phyloP scores from a whole-genome alignment of 2,797 vertebrate genomes.

The Gouania willdenowi region DNA sequence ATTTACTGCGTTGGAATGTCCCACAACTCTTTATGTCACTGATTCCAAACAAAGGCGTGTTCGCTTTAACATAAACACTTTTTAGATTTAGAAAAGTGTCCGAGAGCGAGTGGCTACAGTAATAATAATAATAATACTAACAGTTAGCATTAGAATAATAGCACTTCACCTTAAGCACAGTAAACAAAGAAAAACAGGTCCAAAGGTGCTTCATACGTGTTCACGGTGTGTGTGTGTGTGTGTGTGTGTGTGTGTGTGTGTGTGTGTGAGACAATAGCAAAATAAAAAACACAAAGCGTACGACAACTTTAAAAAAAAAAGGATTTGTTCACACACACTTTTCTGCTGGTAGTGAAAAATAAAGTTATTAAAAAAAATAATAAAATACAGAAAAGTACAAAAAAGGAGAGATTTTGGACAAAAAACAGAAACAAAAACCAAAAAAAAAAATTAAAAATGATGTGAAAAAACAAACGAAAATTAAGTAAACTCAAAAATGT shows the following conservation, averaged over 20 bases:
- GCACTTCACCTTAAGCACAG: constrained; percentile 67
- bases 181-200: constrained; percentile 49
- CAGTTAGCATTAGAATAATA: constrained; percentile 50
- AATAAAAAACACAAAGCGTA: constrained; percentile 61
- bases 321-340: constrained; percentile 3
- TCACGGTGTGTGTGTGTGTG: too few relatives aligned
- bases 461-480: too few relatives aligned
- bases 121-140: constrained; percentile 25
- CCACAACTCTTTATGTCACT: too few relatives aligned
- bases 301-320: too few relatives aligned
- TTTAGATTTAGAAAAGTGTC: constrained; percentile 51
- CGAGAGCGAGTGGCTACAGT: constrained; percentile 60
- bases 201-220: constrained; percentile 62
- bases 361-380: too few relatives aligned
- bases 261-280: constrained; percentile 47
- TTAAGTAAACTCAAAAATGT: too few relatives aligned
- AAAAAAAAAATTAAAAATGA: too few relatives aligned
- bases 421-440: too few relatives aligned
- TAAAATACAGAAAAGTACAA: too few relatives aligned
- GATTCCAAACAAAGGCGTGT: constrained; percentile 61
- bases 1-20: too few relatives aligned
- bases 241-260: too few relatives aligned
- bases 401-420: too few relatives aligned
- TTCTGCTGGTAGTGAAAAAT: neutral
- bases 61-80: constrained; percentile 55